These are phyloP conservation scores for Macroteleia sp. DNA, from an alignment of 2,888 invertebrate species.

Conservation along the genomic window DNA sequence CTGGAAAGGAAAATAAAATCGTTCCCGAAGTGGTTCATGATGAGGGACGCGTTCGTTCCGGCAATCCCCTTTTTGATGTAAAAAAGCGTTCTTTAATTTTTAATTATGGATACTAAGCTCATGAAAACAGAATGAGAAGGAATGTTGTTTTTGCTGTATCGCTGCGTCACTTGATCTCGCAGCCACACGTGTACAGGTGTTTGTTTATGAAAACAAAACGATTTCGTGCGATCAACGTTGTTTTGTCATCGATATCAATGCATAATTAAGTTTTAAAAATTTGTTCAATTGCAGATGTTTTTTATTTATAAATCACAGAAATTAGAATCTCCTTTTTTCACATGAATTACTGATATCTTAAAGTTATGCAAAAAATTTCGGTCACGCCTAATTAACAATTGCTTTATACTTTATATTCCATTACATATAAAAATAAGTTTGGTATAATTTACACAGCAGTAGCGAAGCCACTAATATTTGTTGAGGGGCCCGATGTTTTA, in stretches of 20 bases:
- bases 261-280: neutral
- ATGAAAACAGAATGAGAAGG: neutral
- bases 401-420: too few species aligned
- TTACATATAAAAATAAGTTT: too few species aligned
- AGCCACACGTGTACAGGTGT: slow-evolving; percentile 21
- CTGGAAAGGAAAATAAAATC: slow-evolving; percentile 7
- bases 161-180: slow-evolving; percentile 8
- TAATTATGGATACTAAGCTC: slow-evolving; percentile 17
- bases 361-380: too few species aligned
- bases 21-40: slow-evolving; percentile 2
- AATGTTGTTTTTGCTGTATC: neutral
- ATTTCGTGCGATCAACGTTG: slow-evolving; percentile 19
- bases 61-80: slow-evolving; percentile 4
- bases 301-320: too few species aligned
- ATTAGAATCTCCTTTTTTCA: too few species aligned
- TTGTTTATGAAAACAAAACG: slow-evolving; percentile 36
- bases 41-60: slow-evolving; percentile 6
- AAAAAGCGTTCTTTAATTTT: slow-evolving; percentile 31
- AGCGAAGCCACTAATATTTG: too few species aligned
- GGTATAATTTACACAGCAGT: too few species aligned
- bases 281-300: too few species aligned
- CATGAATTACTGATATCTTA: too few species aligned
- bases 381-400: too few species aligned
- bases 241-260: neutral
- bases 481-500: too few species aligned